Evolutionary conservation across 1,140 invertebrate species (phyloP), one percentile per base, ranked within the genome.

Genomic region (Rhopalosiphum maidis): DNA sequence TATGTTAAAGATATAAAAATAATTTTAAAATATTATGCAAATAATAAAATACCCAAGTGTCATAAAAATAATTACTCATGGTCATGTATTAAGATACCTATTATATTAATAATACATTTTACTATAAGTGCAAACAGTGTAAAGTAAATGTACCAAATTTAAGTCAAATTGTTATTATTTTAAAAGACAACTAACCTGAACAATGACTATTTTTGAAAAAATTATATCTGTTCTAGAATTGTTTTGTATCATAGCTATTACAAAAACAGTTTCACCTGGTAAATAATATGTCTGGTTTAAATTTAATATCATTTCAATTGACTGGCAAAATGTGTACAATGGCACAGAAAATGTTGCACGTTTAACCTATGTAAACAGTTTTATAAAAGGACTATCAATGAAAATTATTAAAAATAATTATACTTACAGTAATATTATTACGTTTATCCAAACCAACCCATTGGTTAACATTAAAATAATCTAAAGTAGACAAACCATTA

Each of bases 181-280:
- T 43, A 46, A 82, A 23, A 83, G 5, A 77, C 8, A 82, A 54
- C 91, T 93, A 0, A 86, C 91, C 35, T 93, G 91, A 93, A 93
- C 37, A 30, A 93, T 55, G n/a, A 51, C 43, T 25, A 83, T 83
- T 86, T 93, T 93, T 1, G 91, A 85, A 15, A 54, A 93, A 41
- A 93, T 18, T 18, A 93, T 51, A n/a, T 93, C 91, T 54, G 85
- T 83, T 48, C 91, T 86, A 11, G 91, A 93, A 25, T 93, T 93
- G n/a, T 93, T 93, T 43, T 22, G 85, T 46, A 85, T 93, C 22
- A 54, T 22, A 54, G 48, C 82, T 41, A 30, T 83, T 7, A 93
- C 22, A 55, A 21, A 51, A 54, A 93, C 25, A 30, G 77, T 93
- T 85, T 93, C 91, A 30, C 91, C 91, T 21, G 91, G 91, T 85